A percentile compares a stretch with the other conserved stretches of the same genome.
Evolutionary conservation across 2,888 invertebrate species (phyloP).

Genomic region (Microctonus hyperodae): DNA sequence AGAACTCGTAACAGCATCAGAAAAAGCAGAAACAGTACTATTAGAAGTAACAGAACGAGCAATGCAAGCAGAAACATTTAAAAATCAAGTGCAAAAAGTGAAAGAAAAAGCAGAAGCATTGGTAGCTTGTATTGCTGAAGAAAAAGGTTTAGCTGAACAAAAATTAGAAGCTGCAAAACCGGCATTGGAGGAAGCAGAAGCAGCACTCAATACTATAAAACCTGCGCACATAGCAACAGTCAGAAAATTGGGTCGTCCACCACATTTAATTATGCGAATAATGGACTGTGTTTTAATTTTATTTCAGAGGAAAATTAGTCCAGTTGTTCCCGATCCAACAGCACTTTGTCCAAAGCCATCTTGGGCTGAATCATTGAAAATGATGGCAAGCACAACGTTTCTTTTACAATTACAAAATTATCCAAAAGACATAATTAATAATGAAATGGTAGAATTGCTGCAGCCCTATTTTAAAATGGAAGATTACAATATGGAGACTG

Average conservation of each 20-base stretch:
- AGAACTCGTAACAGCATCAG: conserved; percentile 90
- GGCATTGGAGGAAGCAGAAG: conserved; percentile 93
- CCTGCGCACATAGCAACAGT: conserved; percentile 96
- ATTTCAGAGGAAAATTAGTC: conserved; percentile 85
- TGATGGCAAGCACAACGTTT: conserved; percentile 97
- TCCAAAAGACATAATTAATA: conserved; percentile 95
- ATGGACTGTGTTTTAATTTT: conserved; percentile 96
- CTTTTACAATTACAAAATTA: conserved; percentile 91
- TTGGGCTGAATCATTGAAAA: conserved; percentile 95
- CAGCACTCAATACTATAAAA: conserved; percentile 94
- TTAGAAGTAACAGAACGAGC: conserved; percentile 92
- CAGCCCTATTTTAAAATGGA: conserved; percentile 94
- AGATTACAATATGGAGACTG: conserved; percentile 97
- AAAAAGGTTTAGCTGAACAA: conserved; percentile 89
- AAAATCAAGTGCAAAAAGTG: conserved; percentile 94
- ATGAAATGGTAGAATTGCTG: conserved; percentile 94
- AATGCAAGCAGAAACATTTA: conserved; percentile 93
- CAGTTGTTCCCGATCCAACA: conserved; percentile 81
- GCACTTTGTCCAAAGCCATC: conserved; percentile 91
- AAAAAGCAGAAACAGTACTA: conserved; percentile 87
- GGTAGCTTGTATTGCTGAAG: conserved; percentile 85
- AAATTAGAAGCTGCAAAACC: conserved; percentile 96
- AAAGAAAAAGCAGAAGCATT: conserved; percentile 94
- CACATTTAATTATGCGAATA: conserved; percentile 96
- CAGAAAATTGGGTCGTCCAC: conserved; percentile 91